Conservation (phyloP, 2,888 invertebrate genomes). For the Trachelus iudaicus region DNA sequence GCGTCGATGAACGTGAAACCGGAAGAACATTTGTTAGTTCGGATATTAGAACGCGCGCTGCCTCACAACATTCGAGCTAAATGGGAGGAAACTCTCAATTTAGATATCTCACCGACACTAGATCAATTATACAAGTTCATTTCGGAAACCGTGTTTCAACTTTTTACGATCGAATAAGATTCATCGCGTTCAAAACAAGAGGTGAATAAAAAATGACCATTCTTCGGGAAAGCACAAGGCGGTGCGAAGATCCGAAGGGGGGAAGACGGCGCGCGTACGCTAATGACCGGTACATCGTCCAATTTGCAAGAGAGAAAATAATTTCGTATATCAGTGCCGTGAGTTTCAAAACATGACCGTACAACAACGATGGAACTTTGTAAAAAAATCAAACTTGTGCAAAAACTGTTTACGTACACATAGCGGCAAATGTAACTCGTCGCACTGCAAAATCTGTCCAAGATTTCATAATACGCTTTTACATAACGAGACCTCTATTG, state of each 20-base stretch:
- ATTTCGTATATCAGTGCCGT: slow-evolving; percentile 17
- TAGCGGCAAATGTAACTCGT: slow-evolving; percentile 11
- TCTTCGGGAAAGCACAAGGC: slow-evolving; percentile 10
- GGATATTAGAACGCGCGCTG: slow-evolving; percentile 25
- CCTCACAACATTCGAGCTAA: slow-evolving; percentile 14
- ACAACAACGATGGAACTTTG: slow-evolving; percentile 13
- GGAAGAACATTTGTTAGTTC: slow-evolving; percentile 19
- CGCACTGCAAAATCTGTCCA: slow-evolving; percentile 13
- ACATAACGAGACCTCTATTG: slow-evolving; percentile 12
- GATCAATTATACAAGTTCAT: slow-evolving; percentile 19
- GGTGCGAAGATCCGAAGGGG: slow-evolving; percentile 6
- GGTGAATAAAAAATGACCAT: slow-evolving; percentile 9
- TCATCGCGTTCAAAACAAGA: background rate
- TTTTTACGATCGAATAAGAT: slow-evolving; percentile 22
- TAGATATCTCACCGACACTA: slow-evolving; percentile 19
- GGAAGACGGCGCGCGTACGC: slow-evolving; percentile 14
- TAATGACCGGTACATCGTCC: slow-evolving; percentile 11
- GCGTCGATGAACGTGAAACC: slow-evolving; percentile 20
- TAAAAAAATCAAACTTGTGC: slow-evolving; percentile 9
- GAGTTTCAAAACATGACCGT: slow-evolving; percentile 17
- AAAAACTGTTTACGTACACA: slow-evolving; percentile 19
- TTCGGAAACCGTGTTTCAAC: slow-evolving; percentile 21
- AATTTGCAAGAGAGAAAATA: slow-evolving; percentile 17
- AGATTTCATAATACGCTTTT: slow-evolving; percentile 18
- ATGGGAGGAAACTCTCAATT: slow-evolving; percentile 23